phyloP scores from a whole-genome alignment of 2,888 invertebrate genomes.

The Drosophila siamana region DNA sequence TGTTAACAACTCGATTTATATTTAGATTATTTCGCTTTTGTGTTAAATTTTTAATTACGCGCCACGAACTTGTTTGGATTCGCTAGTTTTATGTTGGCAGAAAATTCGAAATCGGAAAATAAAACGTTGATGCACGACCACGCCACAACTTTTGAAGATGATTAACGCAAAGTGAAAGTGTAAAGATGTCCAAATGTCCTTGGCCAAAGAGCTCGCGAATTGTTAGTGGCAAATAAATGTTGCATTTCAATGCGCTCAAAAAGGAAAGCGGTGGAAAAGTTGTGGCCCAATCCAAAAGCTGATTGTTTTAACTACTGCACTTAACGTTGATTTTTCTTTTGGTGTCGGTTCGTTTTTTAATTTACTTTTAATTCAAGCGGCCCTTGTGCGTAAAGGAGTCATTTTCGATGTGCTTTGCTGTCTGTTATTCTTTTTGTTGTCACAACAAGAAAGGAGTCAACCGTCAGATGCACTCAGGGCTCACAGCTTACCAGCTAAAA shows the following conservation, averaged over 20 bases:
- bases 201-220: slow-evolving; percentile 29
- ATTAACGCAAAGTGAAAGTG: slow-evolving; percentile 40
- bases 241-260: slow-evolving; percentile 41
- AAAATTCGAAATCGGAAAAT: slow-evolving; percentile 14
- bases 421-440: slow-evolving; percentile 7
- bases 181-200: slow-evolving; percentile 41
- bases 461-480: slow-evolving; percentile 10
- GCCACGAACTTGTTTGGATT: neutral
- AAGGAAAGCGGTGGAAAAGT: slow-evolving; percentile 54
- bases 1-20: neutral
- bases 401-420: slow-evolving; percentile 19
- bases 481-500: slow-evolving; percentile 8
- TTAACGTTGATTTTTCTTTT: slow-evolving; percentile 33
- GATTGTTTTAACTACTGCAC: slow-evolving; percentile 48
- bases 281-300: slow-evolving; percentile 41
- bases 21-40: neutral
- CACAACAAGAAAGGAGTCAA: neutral
- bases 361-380: slow-evolving; percentile 46
- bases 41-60: slow-evolving; percentile 4
- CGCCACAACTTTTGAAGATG: slow-evolving; percentile 46
- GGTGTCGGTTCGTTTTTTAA: too few relatives aligned
- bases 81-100: slow-evolving; percentile 1
- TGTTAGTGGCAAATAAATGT: slow-evolving; percentile 49
- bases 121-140: slow-evolving; percentile 16
- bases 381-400: slow-evolving; percentile 22